Conservation (phyloP, 2,113 vertebrate species). For the Oncorhynchus tshawytscha region DNA sequence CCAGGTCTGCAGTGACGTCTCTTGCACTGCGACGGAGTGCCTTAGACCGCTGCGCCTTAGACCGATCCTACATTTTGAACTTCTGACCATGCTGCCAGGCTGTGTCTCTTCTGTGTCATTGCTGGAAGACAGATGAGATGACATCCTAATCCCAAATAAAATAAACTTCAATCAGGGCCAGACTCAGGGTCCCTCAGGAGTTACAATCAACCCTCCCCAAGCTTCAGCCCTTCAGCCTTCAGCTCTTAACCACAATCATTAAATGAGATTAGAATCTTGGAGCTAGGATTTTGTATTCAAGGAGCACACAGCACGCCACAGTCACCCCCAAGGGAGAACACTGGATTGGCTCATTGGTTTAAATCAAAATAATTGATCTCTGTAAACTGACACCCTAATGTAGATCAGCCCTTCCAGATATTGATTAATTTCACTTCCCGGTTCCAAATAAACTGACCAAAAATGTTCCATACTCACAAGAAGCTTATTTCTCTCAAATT, state of each 20-base stretch:
- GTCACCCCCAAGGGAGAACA: slow-evolving; percentile 30
- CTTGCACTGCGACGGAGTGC: too few species aligned
- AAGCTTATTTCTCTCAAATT: too few species aligned
- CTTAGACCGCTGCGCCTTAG: too few species aligned
- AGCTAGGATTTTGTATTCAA: slow-evolving; percentile 3
- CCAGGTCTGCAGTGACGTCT: too few species aligned
- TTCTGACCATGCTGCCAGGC: not conserved
- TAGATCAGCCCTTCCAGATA: slow-evolving; percentile 39
- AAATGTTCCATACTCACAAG: too few species aligned
- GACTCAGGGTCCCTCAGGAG: slow-evolving; percentile 4
- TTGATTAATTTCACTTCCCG: slow-evolving; percentile 35
- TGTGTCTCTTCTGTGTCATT: not conserved
- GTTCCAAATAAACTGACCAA: slow-evolving; percentile 12
- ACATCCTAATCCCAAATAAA: not conserved
- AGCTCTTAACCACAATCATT: slow-evolving; percentile 47
- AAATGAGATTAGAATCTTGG: slow-evolving; percentile 51
- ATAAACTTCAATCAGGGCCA: not conserved
- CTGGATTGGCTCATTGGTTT: slow-evolving; percentile 36
- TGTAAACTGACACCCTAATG: slow-evolving; percentile 40
- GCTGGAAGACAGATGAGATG: not conserved
- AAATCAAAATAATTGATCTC: slow-evolving; percentile 46
- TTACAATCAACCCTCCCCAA: slow-evolving; percentile 21
- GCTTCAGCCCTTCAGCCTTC: slow-evolving; percentile 3
- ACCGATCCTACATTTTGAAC: too few species aligned
- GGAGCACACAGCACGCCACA: slow-evolving; percentile 38